phyloP scores from a whole-genome alignment of 2,797 vertebrate genomes.

The Acanthis flammea region DNA sequence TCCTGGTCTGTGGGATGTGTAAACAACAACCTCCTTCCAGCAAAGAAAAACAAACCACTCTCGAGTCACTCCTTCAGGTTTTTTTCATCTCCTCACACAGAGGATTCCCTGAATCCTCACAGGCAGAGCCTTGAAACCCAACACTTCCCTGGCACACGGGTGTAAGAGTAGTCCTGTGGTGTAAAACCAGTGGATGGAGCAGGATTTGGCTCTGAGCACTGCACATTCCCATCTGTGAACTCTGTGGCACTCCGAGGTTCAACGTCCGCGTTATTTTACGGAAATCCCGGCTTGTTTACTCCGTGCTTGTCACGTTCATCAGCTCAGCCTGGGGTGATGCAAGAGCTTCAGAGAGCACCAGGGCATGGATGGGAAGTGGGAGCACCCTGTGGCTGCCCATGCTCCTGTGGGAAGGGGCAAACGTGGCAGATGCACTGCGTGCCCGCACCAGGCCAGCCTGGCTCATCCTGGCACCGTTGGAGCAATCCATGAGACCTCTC shows the following conservation, averaged over 20 bases:
- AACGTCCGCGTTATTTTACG: neutral
- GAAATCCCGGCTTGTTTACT: slow-evolving; percentile 29
- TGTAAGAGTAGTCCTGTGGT: neutral
- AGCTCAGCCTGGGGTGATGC: slow-evolving; percentile 18
- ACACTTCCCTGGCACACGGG: neutral
- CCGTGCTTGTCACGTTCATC: neutral
- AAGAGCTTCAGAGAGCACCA: neutral
- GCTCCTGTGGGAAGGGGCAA: neutral
- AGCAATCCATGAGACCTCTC: neutral
- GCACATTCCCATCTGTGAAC: neutral
- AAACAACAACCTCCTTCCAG: neutral
- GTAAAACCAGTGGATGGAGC: neutral
- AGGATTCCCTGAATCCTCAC: neutral
- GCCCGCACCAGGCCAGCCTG: neutral
- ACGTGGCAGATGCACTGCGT: rapidly evolving
- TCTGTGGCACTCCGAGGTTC: neutral
- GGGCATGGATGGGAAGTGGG: neutral
- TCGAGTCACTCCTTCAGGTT: rapidly evolving
- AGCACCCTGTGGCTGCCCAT: neutral
- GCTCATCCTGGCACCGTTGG: rapidly evolving
- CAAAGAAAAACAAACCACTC: neutral
- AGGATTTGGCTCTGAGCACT: neutral
- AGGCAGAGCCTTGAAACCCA: neutral
- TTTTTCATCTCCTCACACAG: neutral
- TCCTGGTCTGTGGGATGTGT: neutral